Base-by-base conservation (phyloP, 30 jellyfish, hydroid and myxozoan genomes). In the Hydractinia echinata region DNA sequence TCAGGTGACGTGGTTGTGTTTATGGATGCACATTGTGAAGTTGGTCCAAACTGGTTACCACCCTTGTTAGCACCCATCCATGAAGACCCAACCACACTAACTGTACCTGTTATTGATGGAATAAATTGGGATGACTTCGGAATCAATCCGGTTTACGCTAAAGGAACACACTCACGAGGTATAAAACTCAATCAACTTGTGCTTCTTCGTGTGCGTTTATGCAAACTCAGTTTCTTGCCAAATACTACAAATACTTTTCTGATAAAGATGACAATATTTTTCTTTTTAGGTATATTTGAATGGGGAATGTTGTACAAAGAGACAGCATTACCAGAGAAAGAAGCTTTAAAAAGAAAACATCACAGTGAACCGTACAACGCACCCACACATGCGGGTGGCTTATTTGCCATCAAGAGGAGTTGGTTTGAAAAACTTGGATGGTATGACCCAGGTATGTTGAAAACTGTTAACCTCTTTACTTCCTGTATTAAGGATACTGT, bases 351-450 rank as follows among this genome's bases (percentile, higher is more conserved):
- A 61, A 51, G 83, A 30, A 16, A 21, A 10, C 48, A 66, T 60
- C 80, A 62, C 39, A 61, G 84, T 66, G 87, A 80, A 30, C 87
- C 87, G 10, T 80, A 80, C 73, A 61, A 66, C 19, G 49, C 87
- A n/a, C 87, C 87, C 8, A 80, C 87, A 19, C 87, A 80, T 66
- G 87, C 87, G 8, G 87, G 87, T 19, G 87, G 87, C n/a, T 61
- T 80, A 56, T 80, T 80, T 60, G 87, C 87, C 49, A 80, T 80
- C 5, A 62, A 66, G 16, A 80, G 87, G 50, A 66, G 84, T 80
- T 80, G 87, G 87, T 80, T 80, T 66, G 66, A 80, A 80, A 84
- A 80, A 52, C 68, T 80, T 19, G 87, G 87, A 9, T 80, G 87
- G 87, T 80, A 80, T 66, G 87, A 80, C 66, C 87, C 87, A 60